phyloP scores from a whole-genome alignment of 2,888 invertebrate genomes.

The Eupithecia subfuscata region DNA sequence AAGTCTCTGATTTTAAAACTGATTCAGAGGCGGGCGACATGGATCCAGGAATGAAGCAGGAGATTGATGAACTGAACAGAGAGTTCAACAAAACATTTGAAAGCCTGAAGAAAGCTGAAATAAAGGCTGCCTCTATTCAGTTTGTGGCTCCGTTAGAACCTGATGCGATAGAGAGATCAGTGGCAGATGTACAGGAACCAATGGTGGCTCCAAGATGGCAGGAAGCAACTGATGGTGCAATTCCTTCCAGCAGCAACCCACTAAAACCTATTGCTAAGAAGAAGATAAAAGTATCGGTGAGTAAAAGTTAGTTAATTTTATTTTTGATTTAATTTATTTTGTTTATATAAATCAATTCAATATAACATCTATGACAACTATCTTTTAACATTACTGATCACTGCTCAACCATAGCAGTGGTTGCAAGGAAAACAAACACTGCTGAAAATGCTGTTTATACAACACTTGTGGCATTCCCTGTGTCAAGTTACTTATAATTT shows the following conservation, averaged over 20 bases:
- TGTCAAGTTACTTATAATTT: no score
- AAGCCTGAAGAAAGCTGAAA: slow-evolving; percentile 60
- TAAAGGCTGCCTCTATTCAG: slow-evolving; percentile 36
- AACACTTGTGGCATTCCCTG: no score
- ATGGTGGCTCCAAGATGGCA: not conserved
- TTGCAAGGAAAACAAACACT: not conserved
- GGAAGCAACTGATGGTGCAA: not conserved
- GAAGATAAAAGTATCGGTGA: slow-evolving; percentile 72
- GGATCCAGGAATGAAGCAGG: slow-evolving; percentile 66
- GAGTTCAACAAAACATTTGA: slow-evolving; percentile 78
- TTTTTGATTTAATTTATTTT: not conserved
- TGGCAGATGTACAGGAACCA: not conserved
- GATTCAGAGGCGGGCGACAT: slow-evolving; percentile 56
- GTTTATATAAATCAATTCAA: not conserved
- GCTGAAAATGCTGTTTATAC: not conserved
- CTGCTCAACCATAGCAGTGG: not conserved
- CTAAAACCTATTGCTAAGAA: slow-evolving; percentile 74
- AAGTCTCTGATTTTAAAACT: slow-evolving; percentile 63
- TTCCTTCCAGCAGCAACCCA: slow-evolving; percentile 27
- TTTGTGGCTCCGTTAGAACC: slow-evolving; percentile 53
- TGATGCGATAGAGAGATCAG: slow-evolving; percentile 14
- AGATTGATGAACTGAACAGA: slow-evolving; percentile 75
- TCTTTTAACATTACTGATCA: not conserved
- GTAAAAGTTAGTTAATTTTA: slow-evolving; percentile 43
- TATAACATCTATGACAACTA: not conserved